Conservation (phyloP, 2,113 vertebrate genomes). For the Otus sunia region DNA sequence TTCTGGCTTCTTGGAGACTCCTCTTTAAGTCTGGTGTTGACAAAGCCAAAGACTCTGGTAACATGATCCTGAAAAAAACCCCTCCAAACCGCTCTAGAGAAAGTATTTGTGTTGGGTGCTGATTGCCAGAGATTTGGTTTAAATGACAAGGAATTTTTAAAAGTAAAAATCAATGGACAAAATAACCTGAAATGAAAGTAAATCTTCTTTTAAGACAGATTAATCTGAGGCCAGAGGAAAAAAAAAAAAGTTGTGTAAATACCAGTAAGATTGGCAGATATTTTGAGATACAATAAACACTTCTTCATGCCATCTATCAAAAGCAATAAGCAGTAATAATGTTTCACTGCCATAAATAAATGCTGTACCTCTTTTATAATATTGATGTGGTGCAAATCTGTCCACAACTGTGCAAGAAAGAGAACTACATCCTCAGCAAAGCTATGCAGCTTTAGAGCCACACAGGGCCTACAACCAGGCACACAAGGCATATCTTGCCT, state of each 20-base stretch:
- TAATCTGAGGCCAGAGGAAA: background rate
- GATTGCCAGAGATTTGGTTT: background rate
- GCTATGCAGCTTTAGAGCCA: background rate
- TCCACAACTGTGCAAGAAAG: background rate
- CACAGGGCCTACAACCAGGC: background rate
- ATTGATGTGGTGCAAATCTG: background rate
- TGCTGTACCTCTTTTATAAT: background rate
- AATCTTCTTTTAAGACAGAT: background rate
- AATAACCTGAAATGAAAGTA: background rate
- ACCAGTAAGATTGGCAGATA: background rate
- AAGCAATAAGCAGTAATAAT: background rate
- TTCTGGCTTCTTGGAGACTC: background rate
- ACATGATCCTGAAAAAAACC: background rate
- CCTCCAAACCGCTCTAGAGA: background rate
- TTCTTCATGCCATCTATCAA: background rate
- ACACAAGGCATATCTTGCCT: background rate
- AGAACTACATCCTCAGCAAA: background rate
- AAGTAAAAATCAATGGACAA: background rate
- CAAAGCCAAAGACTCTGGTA: background rate
- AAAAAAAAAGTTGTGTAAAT: background rate
- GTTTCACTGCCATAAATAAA: background rate
- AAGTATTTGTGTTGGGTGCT: background rate
- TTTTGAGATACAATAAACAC: background rate
- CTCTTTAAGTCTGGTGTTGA: background rate
- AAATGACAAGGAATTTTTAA: background rate